Evolutionary conservation across 2,888 invertebrate genomes (phyloP), one percentile per base, ranked within the genome.

Genomic region (Leptothorax acervorum): DNA sequence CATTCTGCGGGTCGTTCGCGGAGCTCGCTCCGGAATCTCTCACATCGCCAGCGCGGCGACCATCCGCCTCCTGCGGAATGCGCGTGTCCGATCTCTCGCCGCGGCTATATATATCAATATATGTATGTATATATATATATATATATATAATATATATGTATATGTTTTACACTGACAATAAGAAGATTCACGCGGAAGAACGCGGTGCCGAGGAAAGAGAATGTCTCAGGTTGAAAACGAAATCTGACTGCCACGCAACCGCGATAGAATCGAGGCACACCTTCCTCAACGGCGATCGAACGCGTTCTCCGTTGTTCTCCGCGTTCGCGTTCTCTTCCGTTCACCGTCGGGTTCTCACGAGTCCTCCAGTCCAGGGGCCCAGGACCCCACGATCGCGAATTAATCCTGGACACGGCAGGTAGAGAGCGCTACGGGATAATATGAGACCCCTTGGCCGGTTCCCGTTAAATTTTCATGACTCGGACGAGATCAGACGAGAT

Each of bases 1-100:
- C 99, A 99, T 81, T 82, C 74, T 86, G 73, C 35, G 35, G n/a
- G 42, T 57, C 70, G 68, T 60, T 70, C 63, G 28, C 62, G 82
- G 62, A 79, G 23, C 23, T 73, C 51, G 12, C 55, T 60, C 31
- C 51, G 66, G 45, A 84, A 85, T 70, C 18, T 68, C 23, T 88
- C 82, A 89, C 86, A 90, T 89, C 79, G 88, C 82, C 83, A 82
- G n/a, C 39, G 42, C 53, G 63, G 83, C 78, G 71, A 55, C 74
- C 74, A 83, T 62, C 70, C 86, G 75, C 76, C 75, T 65, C 65
- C 68, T 83, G 62, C 73, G 57, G 68, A 39, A 62, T 73, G 74
- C 53, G 23, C 35, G 48, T 31, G 12, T 28, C 39, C n/a, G 66
- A 66, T 66, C 9, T 68, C 66, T 68, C 3, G 28, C 18, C 66